Conservation (phyloP, 2,888 invertebrate genomes). For the Leptopterna dolabrata region DNA sequence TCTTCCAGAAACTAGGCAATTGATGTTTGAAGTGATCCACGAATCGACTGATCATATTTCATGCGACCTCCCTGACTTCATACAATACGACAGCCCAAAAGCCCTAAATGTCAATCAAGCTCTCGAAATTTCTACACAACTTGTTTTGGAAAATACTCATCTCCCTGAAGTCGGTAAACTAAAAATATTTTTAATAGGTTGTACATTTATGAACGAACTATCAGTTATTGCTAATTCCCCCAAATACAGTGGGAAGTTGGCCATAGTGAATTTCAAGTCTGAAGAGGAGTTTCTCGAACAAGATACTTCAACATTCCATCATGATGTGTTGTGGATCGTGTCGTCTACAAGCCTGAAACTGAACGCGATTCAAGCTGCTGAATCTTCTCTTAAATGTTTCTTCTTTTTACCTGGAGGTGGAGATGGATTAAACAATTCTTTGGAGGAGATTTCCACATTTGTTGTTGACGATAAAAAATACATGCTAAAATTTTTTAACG, state of each 20-base stretch:
- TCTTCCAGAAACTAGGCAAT: neutral
- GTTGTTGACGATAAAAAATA: neutral
- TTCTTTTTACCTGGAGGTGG: neutral
- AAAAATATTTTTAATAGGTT: neutral
- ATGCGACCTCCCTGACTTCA: neutral
- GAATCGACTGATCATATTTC: neutral
- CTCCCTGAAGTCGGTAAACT: neutral
- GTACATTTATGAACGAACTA: neutral
- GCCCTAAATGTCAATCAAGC: neutral
- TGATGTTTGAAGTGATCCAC: neutral
- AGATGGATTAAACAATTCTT: neutral
- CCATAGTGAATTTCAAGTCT: neutral
- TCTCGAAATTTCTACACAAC: neutral
- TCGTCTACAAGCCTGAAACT: neutral
- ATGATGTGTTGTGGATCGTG: neutral
- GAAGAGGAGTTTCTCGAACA: neutral
- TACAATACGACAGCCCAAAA: neutral
- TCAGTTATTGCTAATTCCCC: neutral
- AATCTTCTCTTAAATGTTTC: neutral
- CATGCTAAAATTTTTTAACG: neutral
- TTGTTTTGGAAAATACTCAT: conserved; percentile 9
- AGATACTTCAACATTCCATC: neutral
- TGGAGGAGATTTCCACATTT: neutral
- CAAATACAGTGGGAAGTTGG: neutral
- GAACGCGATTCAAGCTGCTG: neutral